Base-by-base conservation (phyloP, 1,140 invertebrate species). In the Aphis craccivora region DNA sequence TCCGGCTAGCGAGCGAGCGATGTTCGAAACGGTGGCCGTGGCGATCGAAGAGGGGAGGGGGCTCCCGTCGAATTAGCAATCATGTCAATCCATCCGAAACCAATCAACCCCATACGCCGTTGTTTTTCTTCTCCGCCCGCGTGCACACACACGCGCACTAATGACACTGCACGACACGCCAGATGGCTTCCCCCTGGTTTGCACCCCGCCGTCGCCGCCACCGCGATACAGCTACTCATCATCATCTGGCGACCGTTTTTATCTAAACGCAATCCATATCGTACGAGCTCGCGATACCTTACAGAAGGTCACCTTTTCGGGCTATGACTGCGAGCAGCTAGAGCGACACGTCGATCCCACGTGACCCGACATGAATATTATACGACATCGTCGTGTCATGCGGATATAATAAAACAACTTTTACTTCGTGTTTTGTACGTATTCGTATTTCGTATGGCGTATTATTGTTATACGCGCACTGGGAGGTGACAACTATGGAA, bases 61-160 rank as follows among this genome's bases (percentile, higher is more conserved):
- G n/a, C 43, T 48, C 43, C 91, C 91, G 91, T 93, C 91, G 91
- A 93, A 93, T 93, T 93, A 93, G 91, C 81, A 86, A 93, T 93
- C 91, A 86, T 86, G 91, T 93, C 91, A 86, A 93, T 93, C 91
- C 91, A 93, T 93, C 91, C 91, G 91, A 93, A 93, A 93, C 91
- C 91, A 93, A 93, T 93, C 91, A 93, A 93, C 91, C 90, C 91
- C 91, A 83, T 43, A 25, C 91, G 91, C 81, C 14, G 91, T 93
- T 93, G 76, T 93, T 93, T 86, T 93, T 93, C 91, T 92, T 84
- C 90, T n/a, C 40, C 18, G 30, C 91, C 40, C 55, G 40, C 90
- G 55, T 53, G 55, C 89, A 8, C 87, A 48, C 90, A n/a, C 90
- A 45, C 60, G 60, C 76, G 40, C 67, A 92, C 91, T 81, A 92